A percentile compares a stretch with the other conserved stretches of the same genome.
phyloP scores from a whole-genome alignment of 2,888 invertebrate genomes.

The Trilocha varians region DNA sequence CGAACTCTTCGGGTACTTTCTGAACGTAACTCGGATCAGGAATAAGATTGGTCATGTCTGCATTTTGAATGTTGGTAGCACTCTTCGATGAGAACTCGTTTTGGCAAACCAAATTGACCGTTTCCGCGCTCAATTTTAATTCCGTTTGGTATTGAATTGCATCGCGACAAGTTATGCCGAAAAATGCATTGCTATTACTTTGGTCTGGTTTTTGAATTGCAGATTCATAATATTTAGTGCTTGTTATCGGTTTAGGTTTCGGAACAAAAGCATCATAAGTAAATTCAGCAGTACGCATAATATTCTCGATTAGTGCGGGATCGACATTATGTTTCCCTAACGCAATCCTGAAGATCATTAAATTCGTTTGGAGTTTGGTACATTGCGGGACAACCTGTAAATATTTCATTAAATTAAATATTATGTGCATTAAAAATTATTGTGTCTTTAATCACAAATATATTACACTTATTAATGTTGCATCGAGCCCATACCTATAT shows the following conservation, averaged over 20 bases:
- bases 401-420: no score
- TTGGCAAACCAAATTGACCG: not conserved
- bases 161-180: not conserved
- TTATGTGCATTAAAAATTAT: no score
- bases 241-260: no score
- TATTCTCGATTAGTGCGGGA: not conserved
- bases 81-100: not conserved
- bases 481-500: no score
- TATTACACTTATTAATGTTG: no score
- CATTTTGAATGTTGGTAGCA: not conserved
- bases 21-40: not conserved
- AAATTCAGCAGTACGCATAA: no score
- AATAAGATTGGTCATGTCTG: not conserved
- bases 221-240: no score
- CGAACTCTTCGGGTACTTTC: not conserved
- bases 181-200: not conserved
- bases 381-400: no score
- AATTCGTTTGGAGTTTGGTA: not conserved
- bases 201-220: no score
- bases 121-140: not conserved
- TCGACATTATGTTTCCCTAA: not conserved
- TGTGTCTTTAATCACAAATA: no score
- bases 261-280: no score
- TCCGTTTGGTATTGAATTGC: not conserved
- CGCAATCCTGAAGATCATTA: conserved; percentile 4